A percentile compares a stretch with the other conserved stretches of the same genome.
Conservation (phyloP, 2,113 vertebrate genomes). For the Petromus typicus region DNA sequence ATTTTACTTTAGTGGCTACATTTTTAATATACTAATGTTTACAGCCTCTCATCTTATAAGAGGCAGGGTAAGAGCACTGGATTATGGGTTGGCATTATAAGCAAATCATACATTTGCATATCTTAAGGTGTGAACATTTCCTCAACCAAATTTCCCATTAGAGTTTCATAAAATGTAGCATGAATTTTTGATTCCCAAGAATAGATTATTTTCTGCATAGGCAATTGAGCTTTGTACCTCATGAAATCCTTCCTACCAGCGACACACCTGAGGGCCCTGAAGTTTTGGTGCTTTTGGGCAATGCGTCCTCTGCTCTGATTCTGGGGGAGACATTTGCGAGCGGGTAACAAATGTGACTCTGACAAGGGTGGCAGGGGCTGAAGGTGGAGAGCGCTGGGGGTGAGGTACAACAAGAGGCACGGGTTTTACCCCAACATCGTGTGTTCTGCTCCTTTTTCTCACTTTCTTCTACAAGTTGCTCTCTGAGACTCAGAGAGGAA, state of each 20-base stretch:
- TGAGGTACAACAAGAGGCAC: background rate
- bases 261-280: slow-evolving; percentile 62
- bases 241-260: slow-evolving; percentile 65
- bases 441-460: background rate
- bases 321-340: slow-evolving; percentile 50
- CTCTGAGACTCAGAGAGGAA: background rate
- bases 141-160: slow-evolving; percentile 75
- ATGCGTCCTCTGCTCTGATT: slow-evolving; percentile 46
- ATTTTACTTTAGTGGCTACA: slow-evolving; percentile 79
- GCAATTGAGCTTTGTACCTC: slow-evolving; percentile 79
- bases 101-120: slow-evolving; percentile 70
- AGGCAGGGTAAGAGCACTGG: slow-evolving; percentile 43
- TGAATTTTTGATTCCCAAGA: slow-evolving; percentile 70
- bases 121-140: slow-evolving; percentile 74
- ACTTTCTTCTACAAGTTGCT: background rate
- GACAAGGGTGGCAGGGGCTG: background rate
- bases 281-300: slow-evolving; percentile 73
- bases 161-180: slow-evolving; percentile 73
- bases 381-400: rapidly evolving
- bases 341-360: background rate
- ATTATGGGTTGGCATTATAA: slow-evolving; percentile 71
- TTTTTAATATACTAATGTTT: slow-evolving; percentile 81
- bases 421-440: background rate
- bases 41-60: slow-evolving; percentile 74
- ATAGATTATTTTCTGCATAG: slow-evolving; percentile 67